phyloP scores from a whole-genome alignment of 2,888 invertebrate genomes.

The Xylota segnis region DNA sequence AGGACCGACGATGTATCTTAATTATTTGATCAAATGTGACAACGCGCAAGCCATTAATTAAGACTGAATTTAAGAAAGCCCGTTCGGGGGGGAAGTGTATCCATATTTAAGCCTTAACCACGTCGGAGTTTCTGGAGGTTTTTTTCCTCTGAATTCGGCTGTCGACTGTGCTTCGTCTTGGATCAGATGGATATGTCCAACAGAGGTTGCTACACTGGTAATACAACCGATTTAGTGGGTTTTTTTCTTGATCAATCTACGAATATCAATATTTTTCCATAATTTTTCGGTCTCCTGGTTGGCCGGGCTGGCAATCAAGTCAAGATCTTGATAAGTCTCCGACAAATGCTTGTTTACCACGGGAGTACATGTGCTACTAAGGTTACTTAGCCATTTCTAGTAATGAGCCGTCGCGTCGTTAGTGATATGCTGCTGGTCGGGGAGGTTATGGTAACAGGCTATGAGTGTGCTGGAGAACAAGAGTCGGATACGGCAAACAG shows the following conservation, averaged over 20 bases:
- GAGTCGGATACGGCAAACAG: constrained; percentile 43
- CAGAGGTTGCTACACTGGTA: constrained; percentile 18
- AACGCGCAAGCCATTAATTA: constrained; percentile 69
- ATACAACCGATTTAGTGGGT: constrained; percentile 20
- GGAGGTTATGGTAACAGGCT: no score
- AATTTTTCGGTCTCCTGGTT: constrained; percentile 22
- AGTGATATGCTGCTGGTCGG: constrained; percentile 49
- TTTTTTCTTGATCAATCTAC: constrained; percentile 49
- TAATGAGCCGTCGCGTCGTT: constrained; percentile 43
- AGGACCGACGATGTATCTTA: constrained; percentile 55
- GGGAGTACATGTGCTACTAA: constrained; percentile 60
- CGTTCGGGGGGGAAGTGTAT: background rate
- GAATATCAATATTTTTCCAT: constrained; percentile 70
- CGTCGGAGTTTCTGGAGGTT: constrained; percentile 34
- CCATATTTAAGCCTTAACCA: constrained; percentile 14
- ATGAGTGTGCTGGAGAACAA: constrained; percentile 39
- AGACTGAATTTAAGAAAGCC: constrained; percentile 35
- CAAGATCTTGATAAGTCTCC: constrained; percentile 73
- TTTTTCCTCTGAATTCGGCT: constrained; percentile 6
- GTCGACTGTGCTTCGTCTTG: constrained; percentile 30
- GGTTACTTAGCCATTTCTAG: constrained; percentile 52
- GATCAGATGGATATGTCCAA: constrained; percentile 53
- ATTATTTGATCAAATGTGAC: constrained; percentile 70
- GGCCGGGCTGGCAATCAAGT: constrained; percentile 41
- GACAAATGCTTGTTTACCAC: constrained; percentile 63